Base-by-base conservation (phyloP, 37 sponge, comb jelly and placozoan genomes). In the Beroe ovata region DNA sequence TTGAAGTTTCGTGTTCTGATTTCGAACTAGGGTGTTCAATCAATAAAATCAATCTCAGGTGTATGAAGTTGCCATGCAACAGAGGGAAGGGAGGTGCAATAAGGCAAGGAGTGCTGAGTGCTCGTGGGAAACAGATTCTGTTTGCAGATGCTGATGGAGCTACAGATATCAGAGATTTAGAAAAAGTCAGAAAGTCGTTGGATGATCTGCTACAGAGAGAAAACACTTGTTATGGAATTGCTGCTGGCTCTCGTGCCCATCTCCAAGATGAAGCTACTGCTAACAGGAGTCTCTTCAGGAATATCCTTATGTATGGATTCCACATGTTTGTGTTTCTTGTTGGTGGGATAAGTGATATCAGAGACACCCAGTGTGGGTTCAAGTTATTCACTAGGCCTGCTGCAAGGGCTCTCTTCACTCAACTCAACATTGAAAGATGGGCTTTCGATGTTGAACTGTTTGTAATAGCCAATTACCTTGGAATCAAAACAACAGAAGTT, bases 371-470 rank as follows among this genome's bases (percentile, higher is more conserved):
- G 93, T 98, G 99, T 94, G 99, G 99, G 26, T 98, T 98, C 92
- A 98, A 98, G 91, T 60, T 98, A 64, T 92, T 95, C 81, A 95
- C 96, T 20, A 77, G 96, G 16, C 37, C 93, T 54, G 95, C 96
- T 19, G 93, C 95, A 0, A 41, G 58, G 14, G 89, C 66, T 16
- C 64, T 98, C 14, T 98, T 96, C 66, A 64, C 63, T 20, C 60
- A 88, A 0, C 64, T 96, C 47, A 97, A 98, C 88, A 93, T 98
- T 18, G 93, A 98, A 34, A 72, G 99, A 39, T 98, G 99, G 99
- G 99, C 99, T n/a, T 98, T 98, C 91, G 99, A 98, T 88, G 99
- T 98, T 60, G 99, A 98, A 88, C 36, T 98, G 71, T 88, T 98
- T 47, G 94, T 93, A 59, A 95, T 98, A 33, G 96, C 95, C 23